Base-by-base conservation (phyloP, 2,797 vertebrate genomes). In the Darevskia mixta region DNA sequence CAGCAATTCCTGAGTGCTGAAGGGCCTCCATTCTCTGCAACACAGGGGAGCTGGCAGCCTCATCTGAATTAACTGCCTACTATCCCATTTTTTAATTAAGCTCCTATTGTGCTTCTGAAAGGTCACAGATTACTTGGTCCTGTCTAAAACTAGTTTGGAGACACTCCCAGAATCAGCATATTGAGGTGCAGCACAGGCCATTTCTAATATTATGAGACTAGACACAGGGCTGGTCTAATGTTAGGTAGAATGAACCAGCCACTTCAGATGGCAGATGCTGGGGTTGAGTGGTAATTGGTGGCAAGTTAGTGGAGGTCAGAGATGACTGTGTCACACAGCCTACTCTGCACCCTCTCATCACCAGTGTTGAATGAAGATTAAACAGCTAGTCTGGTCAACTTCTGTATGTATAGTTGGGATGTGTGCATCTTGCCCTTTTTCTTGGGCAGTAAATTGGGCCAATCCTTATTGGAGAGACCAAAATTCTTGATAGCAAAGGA, bases 1-100 rank as follows among this genome's bases (percentile, higher is more conserved):
- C 78, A 81, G 86, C 92, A 87, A 89, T 90, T 58, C 3, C 83
- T 79, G 86, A 67, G 25, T 84, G 89, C 93, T 95, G 95, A 96
- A 93, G 90, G 91, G 88, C 83, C 87, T 90, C 93, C 92, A 95
- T 83, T 92, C 93, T 88, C 20, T n/a, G 92, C 94, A 94, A 88
- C 66, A 93, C 92, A n/a, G 86, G 93, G 91, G 88, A 94, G 92
- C 92, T 7, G 35, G 79, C 72, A 80, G 93, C 94, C 95, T 94
- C 90, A 55, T 96, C 92, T 93, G 96, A 96, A 96, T 95, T 89
- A 92, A 90, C 94, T 94, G 95, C 86, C 90, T 25, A 17, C 78
- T 45, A 49, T 90, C 92, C 95, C 93, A 92, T 95, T 90, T 96
- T 96, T 97, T 97, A 97, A 97, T 97, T 97, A 97, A 96, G 96